A percentile compares a stretch with the other conserved stretches of the same genome.
These are phyloP conservation scores for Porites lutea DNA, from an alignment of 64 coral and sea anemone species.

Conservation along the genomic window DNA sequence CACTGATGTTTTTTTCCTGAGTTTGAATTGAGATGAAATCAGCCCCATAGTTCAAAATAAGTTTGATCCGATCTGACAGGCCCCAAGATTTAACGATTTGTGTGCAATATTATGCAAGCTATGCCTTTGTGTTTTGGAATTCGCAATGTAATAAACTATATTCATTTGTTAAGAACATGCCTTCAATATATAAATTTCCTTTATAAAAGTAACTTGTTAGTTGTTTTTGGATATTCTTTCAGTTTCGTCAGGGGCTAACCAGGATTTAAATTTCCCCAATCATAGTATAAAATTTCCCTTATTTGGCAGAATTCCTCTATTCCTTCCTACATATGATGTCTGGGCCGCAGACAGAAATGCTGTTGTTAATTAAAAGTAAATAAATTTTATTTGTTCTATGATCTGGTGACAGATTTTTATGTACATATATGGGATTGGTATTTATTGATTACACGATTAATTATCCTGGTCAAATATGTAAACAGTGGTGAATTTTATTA, in stretches of 20 bases:
- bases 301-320: neutral
- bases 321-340: neutral
- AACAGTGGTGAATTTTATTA: too few relatives aligned
- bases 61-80: neutral
- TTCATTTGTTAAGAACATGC: neutral
- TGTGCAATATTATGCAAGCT: too few relatives aligned
- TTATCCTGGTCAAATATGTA: too few relatives aligned
- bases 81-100: too few relatives aligned
- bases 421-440: neutral
- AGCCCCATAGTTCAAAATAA: neutral
- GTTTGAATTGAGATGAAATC: neutral
- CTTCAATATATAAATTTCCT: neutral
- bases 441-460: neutral
- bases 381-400: neutral
- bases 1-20: too few relatives aligned
- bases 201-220: neutral
- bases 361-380: constrained; percentile 12
- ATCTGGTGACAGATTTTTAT: neutral
- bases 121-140: constrained; percentile 34
- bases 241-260: neutral
- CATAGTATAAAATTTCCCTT: neutral
- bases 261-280: too few relatives aligned
- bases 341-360: neutral
- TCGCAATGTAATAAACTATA: neutral
- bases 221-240: neutral